Conservation (phyloP, 2,113 vertebrate genomes). For the Caranx melampygus region DNA sequence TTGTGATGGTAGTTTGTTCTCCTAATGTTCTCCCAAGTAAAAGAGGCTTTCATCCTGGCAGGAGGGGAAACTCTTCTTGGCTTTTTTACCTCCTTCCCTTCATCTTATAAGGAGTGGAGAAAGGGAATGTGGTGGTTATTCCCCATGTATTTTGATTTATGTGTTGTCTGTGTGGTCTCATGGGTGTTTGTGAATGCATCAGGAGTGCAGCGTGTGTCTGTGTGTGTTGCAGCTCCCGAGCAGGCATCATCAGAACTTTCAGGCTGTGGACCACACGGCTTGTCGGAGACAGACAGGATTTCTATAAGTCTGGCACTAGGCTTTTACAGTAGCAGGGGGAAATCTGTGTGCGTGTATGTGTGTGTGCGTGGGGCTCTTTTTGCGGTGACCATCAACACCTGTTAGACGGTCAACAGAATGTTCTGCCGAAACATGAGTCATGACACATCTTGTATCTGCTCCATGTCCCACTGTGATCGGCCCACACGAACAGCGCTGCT, state of each 20-base stretch:
- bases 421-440: constrained; percentile 45
- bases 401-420: constrained; percentile 61
- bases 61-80: constrained; percentile 73
- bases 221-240: constrained; percentile 22
- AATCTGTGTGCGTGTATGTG: constrained; percentile 22
- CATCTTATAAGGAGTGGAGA: constrained; percentile 43
- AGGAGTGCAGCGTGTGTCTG: not conserved
- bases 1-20: constrained; percentile 80
- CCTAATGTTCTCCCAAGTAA: constrained; percentile 79
- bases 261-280: constrained; percentile 65
- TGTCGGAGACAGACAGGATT: constrained; percentile 64
- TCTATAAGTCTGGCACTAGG: constrained; percentile 63
- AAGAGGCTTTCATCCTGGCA: constrained; percentile 80
- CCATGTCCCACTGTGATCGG: constrained; percentile 26
- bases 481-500: constrained; percentile 22
- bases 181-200: not conserved
- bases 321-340: constrained; percentile 70
- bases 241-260: constrained; percentile 32
- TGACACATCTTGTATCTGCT: constrained; percentile 48
- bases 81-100: constrained; percentile 57
- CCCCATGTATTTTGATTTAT: constrained; percentile 21
- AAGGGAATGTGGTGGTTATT: constrained; percentile 27
- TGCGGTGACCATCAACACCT: constrained; percentile 70
- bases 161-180: constrained; percentile 48
- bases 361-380: constrained; percentile 12